phyloP scores from a whole-genome alignment of 2,888 invertebrate species.

The Ametastegia equiseti region DNA sequence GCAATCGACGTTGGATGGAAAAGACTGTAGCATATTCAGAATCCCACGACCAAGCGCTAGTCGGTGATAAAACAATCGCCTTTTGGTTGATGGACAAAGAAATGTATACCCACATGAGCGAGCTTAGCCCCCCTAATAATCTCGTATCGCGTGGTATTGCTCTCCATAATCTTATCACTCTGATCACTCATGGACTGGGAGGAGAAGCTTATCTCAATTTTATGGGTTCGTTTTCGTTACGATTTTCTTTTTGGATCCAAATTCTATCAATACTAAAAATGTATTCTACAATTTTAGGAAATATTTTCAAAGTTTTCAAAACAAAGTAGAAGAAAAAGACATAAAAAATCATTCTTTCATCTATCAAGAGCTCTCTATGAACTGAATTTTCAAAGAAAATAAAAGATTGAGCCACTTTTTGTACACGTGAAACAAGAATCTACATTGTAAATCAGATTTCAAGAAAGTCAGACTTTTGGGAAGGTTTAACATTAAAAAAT shows the following conservation, averaged over 20 bases:
- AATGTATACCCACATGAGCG: conserved; percentile 98
- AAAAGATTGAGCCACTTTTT: too few species aligned
- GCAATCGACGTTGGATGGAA: conserved; percentile 97
- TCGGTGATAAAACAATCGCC: conserved; percentile 99
- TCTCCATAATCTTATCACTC: conserved; percentile 97
- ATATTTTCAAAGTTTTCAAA: background rate
- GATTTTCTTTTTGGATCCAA: conserved; percentile 17
- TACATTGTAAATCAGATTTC: too few species aligned
- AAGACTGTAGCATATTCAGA: conserved; percentile 98
- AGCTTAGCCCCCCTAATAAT: conserved; percentile 81
- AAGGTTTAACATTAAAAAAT: too few species aligned
- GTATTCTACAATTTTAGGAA: too few species aligned
- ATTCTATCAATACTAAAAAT: too few species aligned
- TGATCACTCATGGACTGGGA: conserved; percentile 95
- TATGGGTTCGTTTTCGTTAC: conserved; percentile 82
- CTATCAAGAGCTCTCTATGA: too few species aligned
- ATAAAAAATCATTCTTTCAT: too few species aligned
- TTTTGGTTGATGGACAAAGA: conserved; percentile 99
- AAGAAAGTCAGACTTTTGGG: too few species aligned
- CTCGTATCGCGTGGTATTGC: conserved; percentile 96
- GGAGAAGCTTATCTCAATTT: conserved; percentile 99
- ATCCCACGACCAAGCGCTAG: conserved; percentile 98
- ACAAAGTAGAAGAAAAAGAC: too few species aligned
- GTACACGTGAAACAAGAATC: too few species aligned
- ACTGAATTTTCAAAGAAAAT: too few species aligned